Evolutionary conservation across 2,888 invertebrate species (phyloP), one percentile per base, ranked within the genome.

Genomic region (Pollenia angustigena): DNA sequence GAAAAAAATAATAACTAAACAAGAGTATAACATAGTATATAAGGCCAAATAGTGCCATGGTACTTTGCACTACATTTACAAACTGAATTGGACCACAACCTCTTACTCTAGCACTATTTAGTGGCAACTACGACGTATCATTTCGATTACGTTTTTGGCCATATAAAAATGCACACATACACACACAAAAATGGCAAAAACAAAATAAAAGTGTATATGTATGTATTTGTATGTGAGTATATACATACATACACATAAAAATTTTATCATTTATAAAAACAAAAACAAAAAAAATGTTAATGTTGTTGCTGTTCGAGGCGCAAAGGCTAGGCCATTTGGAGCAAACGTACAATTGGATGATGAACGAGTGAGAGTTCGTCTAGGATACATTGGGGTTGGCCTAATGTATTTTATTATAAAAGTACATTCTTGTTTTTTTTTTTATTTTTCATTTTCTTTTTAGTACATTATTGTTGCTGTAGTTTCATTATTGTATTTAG

Each of bases 331-430:
- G 81, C 85, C 88, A 90, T 88, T 88, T 88, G 88, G 90, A 89
- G 91, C 91, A 91, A 91, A 91, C 90, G 91, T 90, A 90, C 92
- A 92, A 92, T 92, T 92, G 92, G 92, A 92, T 92, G 92, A 92
- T 91, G 91, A 90, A 90, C 90, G 90, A 89, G 90, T 85, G 85
- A 88, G 89, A 87, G 87, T 87, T 87, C 84, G 87, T 76, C 87
- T 89, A 88, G 88, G 89, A 88, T 90, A 90, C 89, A 90, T 90
- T 87, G 90, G 91, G 90, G 90, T 91, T 91, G 90, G 90, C 89
- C 88, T 87, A 88, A 88, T 89, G 88, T 89, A 88, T 88, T 89
- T 88, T 88, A 86, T 88, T 90, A 90, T 80, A 60, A 85, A 69
- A 85, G 32, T 54, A 90, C 88, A 89, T 90, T 89, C 71, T 88